Base-by-base conservation (phyloP, 1,140 invertebrate genomes). In the Archivesica marissinica region DNA sequence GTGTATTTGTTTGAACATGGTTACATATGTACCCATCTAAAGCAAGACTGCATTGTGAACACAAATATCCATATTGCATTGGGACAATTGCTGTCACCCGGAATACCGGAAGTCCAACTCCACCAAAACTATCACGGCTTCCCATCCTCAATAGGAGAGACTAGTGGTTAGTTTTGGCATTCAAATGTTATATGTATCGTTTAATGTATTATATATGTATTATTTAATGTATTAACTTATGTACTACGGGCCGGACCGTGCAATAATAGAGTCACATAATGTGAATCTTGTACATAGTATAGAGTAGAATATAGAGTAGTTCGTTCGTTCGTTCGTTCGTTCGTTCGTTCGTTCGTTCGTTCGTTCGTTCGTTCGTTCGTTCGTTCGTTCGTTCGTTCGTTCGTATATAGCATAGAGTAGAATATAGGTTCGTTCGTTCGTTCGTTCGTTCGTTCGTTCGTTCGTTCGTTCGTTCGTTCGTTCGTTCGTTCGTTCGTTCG, bases 281-380 rank as follows among this genome's bases (percentile, higher is more conserved):
- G 54, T 77, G 75, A 13, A 77, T 59, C 75, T 77, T 77, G 75
- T 77, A 77, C 54, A 77, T 77, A 77, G 41, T n/a, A 23, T 74
- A 74, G 74, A 33, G 30, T 54, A 56, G 44, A 20, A 54, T 28
- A 2, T 35, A 44, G 11, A 23, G 20, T 59, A 77, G 54, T 23
- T 61, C 23, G 20, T 15, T 35, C 30, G 0, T 35, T 23, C 28
- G 15, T 64, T 64, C 11, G 30, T 72, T 44, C 15, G 47, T 44
- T 72, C 6, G 11, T 72, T 72, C 68, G 47, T 72, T 72, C 23
- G 23, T 11, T 72, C 15, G 1, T 44, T 72, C 0, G 1, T 72
- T 23, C 7, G 23, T 9, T 75, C 41, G 6, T 52, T 52, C 41
- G 30, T 75, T 75, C 41, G 54, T 75, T 52, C 23, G 54, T 75